Conservation (phyloP, 2,888 invertebrate genomes). For the Melanchra persicariae region DNA sequence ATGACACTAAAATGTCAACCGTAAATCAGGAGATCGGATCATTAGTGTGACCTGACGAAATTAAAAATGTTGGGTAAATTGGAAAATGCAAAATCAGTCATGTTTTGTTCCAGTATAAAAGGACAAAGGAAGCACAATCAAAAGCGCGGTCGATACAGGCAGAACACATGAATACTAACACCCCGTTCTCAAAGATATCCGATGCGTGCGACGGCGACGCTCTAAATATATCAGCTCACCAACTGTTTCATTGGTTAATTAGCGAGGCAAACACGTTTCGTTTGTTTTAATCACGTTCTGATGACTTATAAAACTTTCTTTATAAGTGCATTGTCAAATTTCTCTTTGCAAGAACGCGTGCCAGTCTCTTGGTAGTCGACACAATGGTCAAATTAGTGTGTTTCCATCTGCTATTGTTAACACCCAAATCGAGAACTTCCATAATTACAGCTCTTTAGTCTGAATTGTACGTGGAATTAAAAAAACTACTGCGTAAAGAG, state of each 20-base stretch:
- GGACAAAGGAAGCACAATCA: not conserved
- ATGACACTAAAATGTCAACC: conserved; percentile 27
- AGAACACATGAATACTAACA: conserved; percentile 32
- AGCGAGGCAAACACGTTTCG: conserved; percentile 78
- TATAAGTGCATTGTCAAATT: conserved; percentile 87
- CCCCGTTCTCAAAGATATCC: conserved; percentile 44
- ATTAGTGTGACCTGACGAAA: conserved; percentile 26
- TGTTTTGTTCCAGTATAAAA: conserved; percentile 11
- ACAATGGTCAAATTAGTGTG: conserved; percentile 84
- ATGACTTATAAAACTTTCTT: conserved; percentile 86
- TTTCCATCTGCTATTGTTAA: conserved; percentile 79
- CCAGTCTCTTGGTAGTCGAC: conserved; percentile 68
- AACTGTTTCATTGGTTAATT: conserved; percentile 71
- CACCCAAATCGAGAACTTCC: conserved; percentile 67
- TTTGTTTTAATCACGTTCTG: conserved; percentile 84
- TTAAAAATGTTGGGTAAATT: conserved; percentile 2
- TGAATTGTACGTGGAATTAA: conserved; percentile 23
- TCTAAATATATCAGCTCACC: conserved; percentile 53
- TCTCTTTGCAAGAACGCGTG: conserved; percentile 79
- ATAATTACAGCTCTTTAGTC: conserved; percentile 51
- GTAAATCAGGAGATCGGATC: conserved; percentile 30
- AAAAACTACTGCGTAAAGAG: conserved; percentile 3
- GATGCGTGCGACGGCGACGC: conserved; percentile 38
- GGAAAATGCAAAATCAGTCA: not conserved
- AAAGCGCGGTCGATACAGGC: not conserved